Base-by-base conservation (phyloP, 2,888 invertebrate species). In the Drosophila borborema region DNA sequence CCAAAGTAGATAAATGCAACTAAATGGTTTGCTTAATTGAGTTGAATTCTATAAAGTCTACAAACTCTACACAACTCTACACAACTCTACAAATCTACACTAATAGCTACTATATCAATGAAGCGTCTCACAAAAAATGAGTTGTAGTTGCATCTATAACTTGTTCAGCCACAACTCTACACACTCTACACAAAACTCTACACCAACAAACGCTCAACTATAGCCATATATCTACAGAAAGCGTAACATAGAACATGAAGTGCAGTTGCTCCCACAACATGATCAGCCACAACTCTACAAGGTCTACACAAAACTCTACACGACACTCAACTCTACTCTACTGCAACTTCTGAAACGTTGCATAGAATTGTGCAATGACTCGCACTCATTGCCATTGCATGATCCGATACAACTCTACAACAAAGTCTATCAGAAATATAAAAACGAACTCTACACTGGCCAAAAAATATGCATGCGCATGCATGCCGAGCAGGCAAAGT, bases 391-490 rank as follows among this genome's bases (percentile, higher is more conserved):
- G 36, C 51, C 51, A 18, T 14, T 5, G 12, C 16, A 12, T 40
- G 48, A 28, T 28, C 48, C 49, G 60, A 7, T 12, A 38, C 31
- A 63, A 56, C 59, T 70, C 65, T 63, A 51, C 53, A 60, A 64
- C 58, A 36, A 3, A 23, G 23, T 23, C 23, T 23, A 23, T 56
- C 28, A 34, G 9, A 31, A 31, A 31, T n/a, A 31, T 4, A 2
- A 31, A 31, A 2, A 31, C 20, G 64, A 72, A 70, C 54, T 68
- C 65, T 69, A 55, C 72, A 73, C 60, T 41, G 40, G 20, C 36
- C 23, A 18, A n/a, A 18, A n/a, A 61, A 45, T 4, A 16, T 14
- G 51, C 60, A 59, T 45, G 16, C 45, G 20, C 12, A 2, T 14
- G 20, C 12, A 2, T 14, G 45, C 20, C 6, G 45, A 40, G 2